Evolutionary conservation across 2,113 vertebrate genomes (phyloP).

Genomic region (Mirza zaza): DNA sequence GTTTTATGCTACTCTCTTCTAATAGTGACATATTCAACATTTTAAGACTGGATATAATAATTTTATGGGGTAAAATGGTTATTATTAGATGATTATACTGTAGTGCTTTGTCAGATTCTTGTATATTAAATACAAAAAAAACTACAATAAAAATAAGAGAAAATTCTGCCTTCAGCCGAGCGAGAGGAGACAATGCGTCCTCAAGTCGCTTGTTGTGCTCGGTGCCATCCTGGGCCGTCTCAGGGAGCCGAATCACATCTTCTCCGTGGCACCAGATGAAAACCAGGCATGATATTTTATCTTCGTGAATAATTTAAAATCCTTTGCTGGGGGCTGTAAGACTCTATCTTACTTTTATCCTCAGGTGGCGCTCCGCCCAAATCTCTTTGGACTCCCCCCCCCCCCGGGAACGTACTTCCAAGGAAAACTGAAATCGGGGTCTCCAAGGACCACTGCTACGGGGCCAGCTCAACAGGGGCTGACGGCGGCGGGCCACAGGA

Average conservation of each 20-base stretch:
- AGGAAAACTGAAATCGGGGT: too few relatives aligned
- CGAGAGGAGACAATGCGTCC: neutral
- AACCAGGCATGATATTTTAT: fast-evolving
- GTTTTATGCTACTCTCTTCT: conserved; percentile 77
- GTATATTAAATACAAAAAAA: conserved; percentile 83
- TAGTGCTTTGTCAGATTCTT: conserved; percentile 83
- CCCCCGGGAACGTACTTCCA: neutral
- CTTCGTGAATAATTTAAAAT: neutral
- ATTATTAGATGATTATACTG: conserved; percentile 82
- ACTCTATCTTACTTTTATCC: neutral
- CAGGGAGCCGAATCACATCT: fast-evolving
- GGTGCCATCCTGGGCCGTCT: fast-evolving
- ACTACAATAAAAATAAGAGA: conserved; percentile 76
- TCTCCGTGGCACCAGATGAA: fast-evolving
- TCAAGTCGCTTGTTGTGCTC: fast-evolving
- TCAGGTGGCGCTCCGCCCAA: fast-evolving
- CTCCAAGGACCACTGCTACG: fast-evolving
- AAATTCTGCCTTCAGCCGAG: conserved; percentile 42
- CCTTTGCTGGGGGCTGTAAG: neutral
- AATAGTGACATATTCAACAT: conserved; percentile 84
- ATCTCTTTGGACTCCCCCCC: neutral
- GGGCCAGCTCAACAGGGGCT: too few relatives aligned
- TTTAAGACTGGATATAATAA: conserved; percentile 85
- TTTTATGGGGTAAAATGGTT: conserved; percentile 84
- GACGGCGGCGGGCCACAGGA: too few relatives aligned